phyloP scores from a whole-genome alignment of 1,140 invertebrate genomes.

The Holcopasites calliopsidis region DNA sequence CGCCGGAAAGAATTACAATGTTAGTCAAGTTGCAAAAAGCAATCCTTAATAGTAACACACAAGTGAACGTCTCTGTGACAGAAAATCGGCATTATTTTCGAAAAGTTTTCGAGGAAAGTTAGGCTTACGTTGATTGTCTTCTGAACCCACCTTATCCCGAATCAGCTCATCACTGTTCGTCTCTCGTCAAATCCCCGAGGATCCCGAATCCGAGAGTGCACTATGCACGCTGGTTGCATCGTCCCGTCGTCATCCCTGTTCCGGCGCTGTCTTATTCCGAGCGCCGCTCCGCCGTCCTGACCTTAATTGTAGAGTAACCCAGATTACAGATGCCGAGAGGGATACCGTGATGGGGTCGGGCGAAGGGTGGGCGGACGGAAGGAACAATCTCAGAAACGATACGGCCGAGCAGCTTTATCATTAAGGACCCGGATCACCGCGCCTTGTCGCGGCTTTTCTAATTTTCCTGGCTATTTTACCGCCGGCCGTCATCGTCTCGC shows the following conservation, averaged over 20 bases:
- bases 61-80: too few relatives aligned
- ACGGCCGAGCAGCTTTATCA: conserved; percentile 49
- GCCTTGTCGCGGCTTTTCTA: conserved; percentile 51
- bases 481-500: background rate
- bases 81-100: too few relatives aligned
- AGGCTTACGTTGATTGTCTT: too few relatives aligned
- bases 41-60: too few relatives aligned
- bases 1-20: too few relatives aligned
- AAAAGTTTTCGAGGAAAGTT: too few relatives aligned
- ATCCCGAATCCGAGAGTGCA: too few relatives aligned
- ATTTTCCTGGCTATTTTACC: conserved; percentile 40
- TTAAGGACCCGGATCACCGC: conserved; percentile 48
- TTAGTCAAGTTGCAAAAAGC: too few relatives aligned
- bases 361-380: conserved; percentile 2
- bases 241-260: conserved; percentile 46
- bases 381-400: conserved; percentile 62
- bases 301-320: conserved; percentile 64
- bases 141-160: background rate
- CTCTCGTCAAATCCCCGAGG: background rate
- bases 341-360: conserved; percentile 21
- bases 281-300: conserved; percentile 51
- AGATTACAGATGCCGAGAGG: conserved; percentile 59
- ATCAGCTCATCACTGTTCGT: background rate
- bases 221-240: conserved; percentile 20
- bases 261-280: conserved; percentile 45